These are phyloP conservation scores for Paguma larvata DNA, from an alignment of 2,797 vertebrate species.

Conservation along the genomic window DNA sequence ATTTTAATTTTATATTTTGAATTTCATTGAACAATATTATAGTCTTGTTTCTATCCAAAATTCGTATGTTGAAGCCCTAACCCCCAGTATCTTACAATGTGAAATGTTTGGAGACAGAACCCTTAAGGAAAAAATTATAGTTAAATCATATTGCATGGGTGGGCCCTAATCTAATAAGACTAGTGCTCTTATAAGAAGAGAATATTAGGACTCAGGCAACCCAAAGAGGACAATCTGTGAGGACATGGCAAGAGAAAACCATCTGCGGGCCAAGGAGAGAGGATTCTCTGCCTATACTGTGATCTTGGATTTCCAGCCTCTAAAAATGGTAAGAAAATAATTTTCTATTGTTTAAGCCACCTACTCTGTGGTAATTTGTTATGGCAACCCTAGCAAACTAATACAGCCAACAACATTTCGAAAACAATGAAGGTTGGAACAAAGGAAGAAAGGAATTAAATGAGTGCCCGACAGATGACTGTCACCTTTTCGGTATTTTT, in stretches of 20 bases:
- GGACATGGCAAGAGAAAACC: background rate
- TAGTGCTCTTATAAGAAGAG: background rate
- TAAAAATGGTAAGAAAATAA: background rate
- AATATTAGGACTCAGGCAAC: background rate
- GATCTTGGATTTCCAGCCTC: background rate
- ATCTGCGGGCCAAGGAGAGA: background rate
- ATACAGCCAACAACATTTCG: background rate
- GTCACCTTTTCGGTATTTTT: background rate
- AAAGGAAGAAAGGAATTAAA: slow-evolving; percentile 23
- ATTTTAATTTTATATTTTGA: background rate
- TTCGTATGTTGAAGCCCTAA: background rate
- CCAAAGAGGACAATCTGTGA: background rate
- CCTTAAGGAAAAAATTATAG: background rate
- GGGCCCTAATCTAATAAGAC: background rate
- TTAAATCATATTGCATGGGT: background rate
- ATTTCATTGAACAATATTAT: slow-evolving; percentile 3
- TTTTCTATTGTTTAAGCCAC: background rate
- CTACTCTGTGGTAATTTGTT: background rate
- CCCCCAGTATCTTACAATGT: background rate
- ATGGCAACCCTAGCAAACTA: background rate
- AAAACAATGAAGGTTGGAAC: background rate
- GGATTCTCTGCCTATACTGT: background rate
- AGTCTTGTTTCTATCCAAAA: background rate
- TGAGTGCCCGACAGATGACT: background rate
- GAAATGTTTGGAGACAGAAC: background rate